Conservation (phyloP, 2,797 vertebrate genomes). For the Todus mexicanus region DNA sequence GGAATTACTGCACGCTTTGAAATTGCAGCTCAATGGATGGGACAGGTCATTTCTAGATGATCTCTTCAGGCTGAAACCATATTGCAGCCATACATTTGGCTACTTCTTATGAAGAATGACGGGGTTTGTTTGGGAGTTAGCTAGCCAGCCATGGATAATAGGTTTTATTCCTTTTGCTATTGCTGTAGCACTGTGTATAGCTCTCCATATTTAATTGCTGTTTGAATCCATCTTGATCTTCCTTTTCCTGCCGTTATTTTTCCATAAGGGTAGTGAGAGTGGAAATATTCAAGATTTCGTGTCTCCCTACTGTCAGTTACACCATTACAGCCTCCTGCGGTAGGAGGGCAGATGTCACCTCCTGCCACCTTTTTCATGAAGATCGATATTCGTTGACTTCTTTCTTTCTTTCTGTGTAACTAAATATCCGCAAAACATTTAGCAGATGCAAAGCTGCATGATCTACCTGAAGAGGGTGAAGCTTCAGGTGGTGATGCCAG, state of each 20-base stretch:
- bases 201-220: neutral
- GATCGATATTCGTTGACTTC: neutral
- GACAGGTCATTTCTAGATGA: neutral
- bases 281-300: neutral
- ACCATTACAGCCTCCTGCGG: neutral
- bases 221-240: neutral
- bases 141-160: neutral
- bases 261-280: neutral
- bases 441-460: neutral
- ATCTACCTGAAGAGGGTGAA: neutral
- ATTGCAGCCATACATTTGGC: neutral
- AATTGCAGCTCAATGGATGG: neutral
- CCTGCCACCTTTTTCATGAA: neutral
- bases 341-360: neutral
- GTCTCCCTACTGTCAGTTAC: neutral
- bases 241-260: neutral
- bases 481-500: neutral
- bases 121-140: neutral
- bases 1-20: neutral
- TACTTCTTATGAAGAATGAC: neutral
- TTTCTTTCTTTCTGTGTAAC: neutral
- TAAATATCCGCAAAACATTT: neutral
- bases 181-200: neutral
- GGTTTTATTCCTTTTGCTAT: neutral
- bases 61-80: neutral